Conservation (phyloP, 2,888 invertebrate species). For the Netelia fuscicornis region DNA sequence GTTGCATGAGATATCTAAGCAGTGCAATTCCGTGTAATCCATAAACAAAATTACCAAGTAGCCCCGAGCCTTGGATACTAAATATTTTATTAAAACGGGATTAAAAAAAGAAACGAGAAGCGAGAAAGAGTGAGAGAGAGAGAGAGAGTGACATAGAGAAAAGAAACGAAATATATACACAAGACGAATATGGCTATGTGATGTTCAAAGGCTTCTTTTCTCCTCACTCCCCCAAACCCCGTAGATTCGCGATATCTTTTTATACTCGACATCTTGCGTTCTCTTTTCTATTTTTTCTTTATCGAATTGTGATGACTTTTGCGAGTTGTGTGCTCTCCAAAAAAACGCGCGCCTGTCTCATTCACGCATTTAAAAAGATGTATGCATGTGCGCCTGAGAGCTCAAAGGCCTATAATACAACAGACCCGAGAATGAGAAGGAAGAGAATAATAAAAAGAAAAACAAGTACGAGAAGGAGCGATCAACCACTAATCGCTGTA, state of each 20-base stretch:
- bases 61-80: conserved; percentile 50
- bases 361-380: conserved; percentile 65
- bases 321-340: conserved; percentile 53
- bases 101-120: conserved; percentile 28
- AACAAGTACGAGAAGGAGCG: neutral
- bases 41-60: conserved; percentile 50
- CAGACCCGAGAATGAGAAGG: conserved; percentile 15
- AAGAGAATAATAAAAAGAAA: neutral
- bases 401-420: conserved; percentile 76
- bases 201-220: conserved; percentile 47
- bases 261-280: conserved; percentile 19
- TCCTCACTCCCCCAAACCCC: conserved; percentile 19
- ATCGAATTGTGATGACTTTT: conserved; percentile 41
- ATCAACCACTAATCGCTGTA: conserved; percentile 26
- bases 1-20: conserved; percentile 61
- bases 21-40: conserved; percentile 63
- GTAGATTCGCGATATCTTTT: conserved; percentile 40
- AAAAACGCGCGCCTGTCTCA: conserved; percentile 48
- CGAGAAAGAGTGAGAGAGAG: neutral
- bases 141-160: neutral
- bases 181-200: conserved; percentile 19
- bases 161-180: conserved; percentile 19
- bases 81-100: conserved; percentile 71
- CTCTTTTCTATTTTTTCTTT: conserved; percentile 43
- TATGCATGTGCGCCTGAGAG: conserved; percentile 77